A percentile compares a stretch with the other conserved stretches of the same genome.
Evolutionary conservation across 2,888 invertebrate species (phyloP).

Genomic region (Synergus umbraculus): DNA sequence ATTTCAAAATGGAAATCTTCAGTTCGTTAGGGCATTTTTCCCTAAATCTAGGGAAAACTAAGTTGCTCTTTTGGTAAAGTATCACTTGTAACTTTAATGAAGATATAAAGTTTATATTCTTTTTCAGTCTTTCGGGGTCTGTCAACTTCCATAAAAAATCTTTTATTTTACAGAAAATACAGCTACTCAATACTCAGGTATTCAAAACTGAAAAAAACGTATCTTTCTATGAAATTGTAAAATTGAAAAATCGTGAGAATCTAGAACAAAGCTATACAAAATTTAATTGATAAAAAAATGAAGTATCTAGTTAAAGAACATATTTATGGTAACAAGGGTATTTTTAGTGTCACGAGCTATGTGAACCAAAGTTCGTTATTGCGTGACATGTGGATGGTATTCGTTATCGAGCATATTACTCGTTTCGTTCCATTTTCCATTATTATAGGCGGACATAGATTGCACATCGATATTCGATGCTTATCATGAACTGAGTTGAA

Average conservation of each 20-base stretch:
- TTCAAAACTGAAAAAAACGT: too few species aligned
- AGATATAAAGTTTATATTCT: too few species aligned
- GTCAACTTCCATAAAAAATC: too few species aligned
- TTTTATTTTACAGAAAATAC: too few species aligned
- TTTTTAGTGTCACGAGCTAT: slow-evolving; percentile 23
- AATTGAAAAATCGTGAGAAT: not conserved
- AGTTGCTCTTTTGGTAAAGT: too few species aligned
- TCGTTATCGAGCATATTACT: slow-evolving; percentile 38
- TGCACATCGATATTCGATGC: slow-evolving; percentile 37
- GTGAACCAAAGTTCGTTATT: slow-evolving; percentile 31
- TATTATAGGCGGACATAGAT: slow-evolving; percentile 36
- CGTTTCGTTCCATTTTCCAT: slow-evolving; percentile 40
- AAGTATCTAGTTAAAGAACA: not conserved
- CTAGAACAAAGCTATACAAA: not conserved
- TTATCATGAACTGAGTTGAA: slow-evolving; percentile 12
- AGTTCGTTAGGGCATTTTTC: too few species aligned
- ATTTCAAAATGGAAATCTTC: too few species aligned
- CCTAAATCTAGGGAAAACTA: too few species aligned
- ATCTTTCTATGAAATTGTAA: not conserved
- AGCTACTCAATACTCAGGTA: too few species aligned
- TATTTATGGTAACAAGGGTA: slow-evolving; percentile 9
- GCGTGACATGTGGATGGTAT: slow-evolving; percentile 36
- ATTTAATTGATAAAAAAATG: not conserved
- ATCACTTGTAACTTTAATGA: too few species aligned
- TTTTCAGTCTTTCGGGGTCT: too few species aligned